These are phyloP conservation scores for Pempheris klunzingeri DNA, from an alignment of 2,797 vertebrate species.

Conservation along the genomic window DNA sequence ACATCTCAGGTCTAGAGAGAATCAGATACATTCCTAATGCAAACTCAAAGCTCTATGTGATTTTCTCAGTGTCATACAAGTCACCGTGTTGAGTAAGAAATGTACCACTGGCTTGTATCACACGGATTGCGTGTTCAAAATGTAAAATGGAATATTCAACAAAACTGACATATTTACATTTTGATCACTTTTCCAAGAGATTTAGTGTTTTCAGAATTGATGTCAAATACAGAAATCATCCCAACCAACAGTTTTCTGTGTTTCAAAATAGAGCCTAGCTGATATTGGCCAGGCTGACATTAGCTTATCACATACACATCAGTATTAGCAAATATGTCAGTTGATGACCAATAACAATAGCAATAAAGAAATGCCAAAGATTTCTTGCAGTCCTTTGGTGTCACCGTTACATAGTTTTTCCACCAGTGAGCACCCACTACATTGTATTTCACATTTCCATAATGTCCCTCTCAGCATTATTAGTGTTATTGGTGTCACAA, in stretches of 20 bases:
- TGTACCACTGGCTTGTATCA: conserved; percentile 1
- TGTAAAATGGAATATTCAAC: background rate
- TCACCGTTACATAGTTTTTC: background rate
- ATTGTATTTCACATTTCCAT: background rate
- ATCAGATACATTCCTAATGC: conserved; percentile 58
- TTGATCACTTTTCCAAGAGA: background rate
- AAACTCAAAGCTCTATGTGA: conserved; percentile 47
- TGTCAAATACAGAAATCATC: background rate
- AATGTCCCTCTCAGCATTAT: background rate
- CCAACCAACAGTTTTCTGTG: background rate
- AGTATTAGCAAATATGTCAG: background rate
- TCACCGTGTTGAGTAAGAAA: conserved; percentile 37
- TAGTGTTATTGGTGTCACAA: background rate
- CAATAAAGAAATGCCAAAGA: background rate
- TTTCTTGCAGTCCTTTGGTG: background rate
- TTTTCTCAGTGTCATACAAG: conserved; percentile 50
- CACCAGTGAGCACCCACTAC: background rate
- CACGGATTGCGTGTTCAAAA: background rate
- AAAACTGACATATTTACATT: conserved; percentile 6
- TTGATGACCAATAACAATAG: background rate
- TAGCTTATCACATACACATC: background rate
- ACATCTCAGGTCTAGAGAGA: conserved; percentile 54
- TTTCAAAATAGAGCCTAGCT: background rate
- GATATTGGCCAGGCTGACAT: background rate
- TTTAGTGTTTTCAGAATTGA: background rate